Evolutionary conservation across 2,113 vertebrate genomes (phyloP).

Genomic region (Gracilinanus agilis): DNA sequence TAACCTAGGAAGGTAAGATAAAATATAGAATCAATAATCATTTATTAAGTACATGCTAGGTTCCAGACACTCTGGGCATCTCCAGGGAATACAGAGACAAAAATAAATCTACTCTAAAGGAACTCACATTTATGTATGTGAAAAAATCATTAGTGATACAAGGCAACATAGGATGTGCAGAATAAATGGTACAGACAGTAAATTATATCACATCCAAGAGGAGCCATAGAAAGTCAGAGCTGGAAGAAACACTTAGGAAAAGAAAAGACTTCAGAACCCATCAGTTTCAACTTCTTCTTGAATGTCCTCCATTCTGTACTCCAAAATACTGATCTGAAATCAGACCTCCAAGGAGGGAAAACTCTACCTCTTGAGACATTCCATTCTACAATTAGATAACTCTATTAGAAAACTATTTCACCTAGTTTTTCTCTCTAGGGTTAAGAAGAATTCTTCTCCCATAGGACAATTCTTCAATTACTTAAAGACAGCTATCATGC

Average conservation of each 20-base stretch:
- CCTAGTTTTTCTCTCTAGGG: background rate
- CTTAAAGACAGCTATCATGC: background rate
- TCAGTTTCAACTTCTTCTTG: background rate
- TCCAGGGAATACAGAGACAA: background rate
- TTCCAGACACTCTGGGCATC: background rate
- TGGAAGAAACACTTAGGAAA: background rate
- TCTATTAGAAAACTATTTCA: background rate
- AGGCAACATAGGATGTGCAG: background rate
- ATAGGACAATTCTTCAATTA: background rate
- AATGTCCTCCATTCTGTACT: background rate
- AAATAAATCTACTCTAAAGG: background rate
- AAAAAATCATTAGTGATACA: background rate
- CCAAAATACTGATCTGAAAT: background rate
- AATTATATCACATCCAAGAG: background rate
- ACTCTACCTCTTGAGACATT: background rate
- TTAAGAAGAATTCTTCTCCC: background rate
- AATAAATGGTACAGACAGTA: background rate
- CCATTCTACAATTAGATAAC: background rate
- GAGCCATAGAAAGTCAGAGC: background rate
- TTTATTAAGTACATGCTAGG: background rate
- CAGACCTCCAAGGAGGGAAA: background rate
- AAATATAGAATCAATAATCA: background rate
- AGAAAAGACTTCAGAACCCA: background rate
- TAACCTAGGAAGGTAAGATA: background rate
- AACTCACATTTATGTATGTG: background rate